Base-by-base conservation (phyloP, 1,140 invertebrate species). In the Phymastichus coffea region DNA sequence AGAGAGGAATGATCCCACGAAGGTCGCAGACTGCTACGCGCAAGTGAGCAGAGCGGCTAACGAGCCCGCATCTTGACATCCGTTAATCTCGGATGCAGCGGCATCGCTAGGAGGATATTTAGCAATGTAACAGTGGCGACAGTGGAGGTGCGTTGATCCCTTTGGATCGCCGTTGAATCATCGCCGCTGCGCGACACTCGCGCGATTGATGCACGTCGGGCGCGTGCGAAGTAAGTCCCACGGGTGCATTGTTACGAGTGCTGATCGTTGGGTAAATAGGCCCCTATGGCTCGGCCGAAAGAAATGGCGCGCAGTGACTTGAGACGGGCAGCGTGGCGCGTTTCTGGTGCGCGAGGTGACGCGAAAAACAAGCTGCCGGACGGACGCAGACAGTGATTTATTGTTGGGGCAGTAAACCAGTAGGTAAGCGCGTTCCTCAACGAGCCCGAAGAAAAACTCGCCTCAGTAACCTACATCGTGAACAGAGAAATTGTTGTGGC, bases 401-500 rank as follows among this genome's bases (percentile, higher is more conserved):
- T 76, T 66, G 63, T 73, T n/a, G 63, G 68, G 67, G 69, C 73
- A 72, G 67, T 72, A 72, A 77, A 73, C 63, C 69, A 77, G 62
- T 75, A 66, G 69, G 69, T 66, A 63, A 68, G n/a, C n/a, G n/a
- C n/a, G n/a, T n/a, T n/a, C n/a, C n/a, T n/a, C n/a, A n/a, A n/a
- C n/a, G n/a, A 66, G 49, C 53, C 54, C 38, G 44, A 48, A 59
- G 63, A 67, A 74, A 70, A 70, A 61, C 51, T 71, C 63, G 66
- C 57, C 70, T 71, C 52, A 58, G 69, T 78, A 75, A 76, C 74
- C 76, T 76, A 77, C 66, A 77, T 79, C 74, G 72, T 78, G 75
- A 78, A 76, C 66, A 75, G 69, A 74, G 72, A 78, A 77, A 78
- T 78, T 78, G 75, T 79, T 78, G 75, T 78, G 76, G 76, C 72